A percentile compares a stretch with the other conserved stretches of the same genome.
Evolutionary conservation across 2,113 vertebrate species (phyloP).

Genomic region (Garra rufa): DNA sequence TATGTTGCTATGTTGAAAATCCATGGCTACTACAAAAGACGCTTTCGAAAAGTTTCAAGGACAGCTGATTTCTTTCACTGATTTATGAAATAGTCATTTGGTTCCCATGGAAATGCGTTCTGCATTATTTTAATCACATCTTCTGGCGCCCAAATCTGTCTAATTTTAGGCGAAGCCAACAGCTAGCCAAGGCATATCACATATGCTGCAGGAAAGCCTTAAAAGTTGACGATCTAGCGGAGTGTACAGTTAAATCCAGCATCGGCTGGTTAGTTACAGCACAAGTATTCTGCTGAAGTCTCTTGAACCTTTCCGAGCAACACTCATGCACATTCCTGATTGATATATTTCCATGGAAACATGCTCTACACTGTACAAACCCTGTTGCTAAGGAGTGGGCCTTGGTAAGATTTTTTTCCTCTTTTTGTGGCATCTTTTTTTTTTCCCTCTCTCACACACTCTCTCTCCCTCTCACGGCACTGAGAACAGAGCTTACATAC

Average conservation of each 20-base stretch:
- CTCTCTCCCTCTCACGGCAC: slow-evolving; percentile 52
- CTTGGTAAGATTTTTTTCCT: slow-evolving; percentile 72
- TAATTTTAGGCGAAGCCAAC: not conserved
- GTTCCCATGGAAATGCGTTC: slow-evolving; percentile 16
- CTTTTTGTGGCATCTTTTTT: slow-evolving; percentile 65
- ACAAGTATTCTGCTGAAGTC: slow-evolving; percentile 79
- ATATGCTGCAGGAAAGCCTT: not conserved
- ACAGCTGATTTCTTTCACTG: slow-evolving; percentile 24
- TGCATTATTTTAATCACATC: slow-evolving; percentile 12
- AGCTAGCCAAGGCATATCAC: not conserved
- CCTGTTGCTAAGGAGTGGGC: slow-evolving; percentile 78
- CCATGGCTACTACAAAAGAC: slow-evolving; percentile 17
- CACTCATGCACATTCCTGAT: slow-evolving; percentile 90
- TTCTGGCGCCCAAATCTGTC: not conserved
- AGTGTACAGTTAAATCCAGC: slow-evolving; percentile 21
- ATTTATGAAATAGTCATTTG: slow-evolving; percentile 1
- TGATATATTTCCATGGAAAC: slow-evolving; percentile 94
- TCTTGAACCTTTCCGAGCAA: slow-evolving; percentile 81
- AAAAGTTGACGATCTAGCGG: slow-evolving; percentile 8
- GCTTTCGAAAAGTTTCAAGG: slow-evolving; percentile 19
- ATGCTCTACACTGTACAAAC: slow-evolving; percentile 75
- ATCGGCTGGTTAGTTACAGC: slow-evolving; percentile 49
- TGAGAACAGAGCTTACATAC: slow-evolving; percentile 59
- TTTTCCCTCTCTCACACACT: slow-evolving; percentile 45
- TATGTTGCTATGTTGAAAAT: slow-evolving; percentile 25